phyloP scores from a whole-genome alignment of 2,113 vertebrate species.

The Ceratotherium simum region DNA sequence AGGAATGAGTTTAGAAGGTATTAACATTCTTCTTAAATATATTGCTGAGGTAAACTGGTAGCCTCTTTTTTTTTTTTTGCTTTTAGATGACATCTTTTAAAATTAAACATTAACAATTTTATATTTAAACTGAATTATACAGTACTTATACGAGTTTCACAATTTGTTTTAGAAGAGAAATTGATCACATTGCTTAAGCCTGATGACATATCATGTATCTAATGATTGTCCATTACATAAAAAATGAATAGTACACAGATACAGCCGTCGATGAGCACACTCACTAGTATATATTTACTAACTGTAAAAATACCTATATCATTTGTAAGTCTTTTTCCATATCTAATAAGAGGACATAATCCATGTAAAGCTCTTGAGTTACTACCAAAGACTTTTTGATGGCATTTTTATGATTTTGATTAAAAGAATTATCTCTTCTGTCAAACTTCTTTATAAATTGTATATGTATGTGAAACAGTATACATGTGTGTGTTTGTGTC shows the following conservation, averaged over 20 bases:
- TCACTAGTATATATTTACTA: neutral
- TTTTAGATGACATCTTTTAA: neutral
- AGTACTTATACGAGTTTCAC: neutral
- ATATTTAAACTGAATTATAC: neutral
- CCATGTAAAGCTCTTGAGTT: neutral
- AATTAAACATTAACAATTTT: neutral
- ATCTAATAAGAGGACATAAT: neutral
- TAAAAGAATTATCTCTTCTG: neutral
- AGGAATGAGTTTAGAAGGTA: neutral
- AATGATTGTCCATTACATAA: neutral
- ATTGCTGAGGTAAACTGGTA: neutral
- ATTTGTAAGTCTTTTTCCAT: neutral
- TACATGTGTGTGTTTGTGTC: neutral
- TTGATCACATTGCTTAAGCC: neutral
- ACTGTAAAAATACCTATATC: neutral
- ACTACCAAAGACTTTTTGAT: neutral
- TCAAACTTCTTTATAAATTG: neutral
- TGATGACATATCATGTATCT: neutral
- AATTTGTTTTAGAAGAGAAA: conserved; percentile 1
- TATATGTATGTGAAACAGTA: neutral
- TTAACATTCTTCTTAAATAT: neutral
- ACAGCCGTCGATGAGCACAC: neutral
- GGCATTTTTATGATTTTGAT: neutral
- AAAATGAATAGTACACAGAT: neutral
- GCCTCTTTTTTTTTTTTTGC: neutral